Evolutionary conservation across 2,113 vertebrate species (phyloP).

Genomic region (Ceratotherium simum): DNA sequence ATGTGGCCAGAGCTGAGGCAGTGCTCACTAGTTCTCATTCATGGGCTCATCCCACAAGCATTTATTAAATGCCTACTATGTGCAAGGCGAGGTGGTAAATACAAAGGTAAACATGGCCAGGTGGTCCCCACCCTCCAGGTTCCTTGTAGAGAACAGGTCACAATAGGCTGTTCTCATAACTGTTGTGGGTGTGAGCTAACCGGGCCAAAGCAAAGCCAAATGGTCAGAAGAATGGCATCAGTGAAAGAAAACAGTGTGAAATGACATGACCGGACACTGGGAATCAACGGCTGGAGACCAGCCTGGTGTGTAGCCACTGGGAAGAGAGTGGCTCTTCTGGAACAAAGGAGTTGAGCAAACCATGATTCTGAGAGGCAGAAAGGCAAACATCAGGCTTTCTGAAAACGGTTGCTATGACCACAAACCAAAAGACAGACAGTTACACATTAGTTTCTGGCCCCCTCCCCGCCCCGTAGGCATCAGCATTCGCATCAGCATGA

Average conservation of each 20-base stretch:
- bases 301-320: background rate
- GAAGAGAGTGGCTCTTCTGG: background rate
- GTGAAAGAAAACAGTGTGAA: background rate
- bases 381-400: conserved; percentile 3
- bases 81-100: background rate
- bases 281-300: background rate
- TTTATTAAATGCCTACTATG: background rate
- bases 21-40: background rate
- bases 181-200: background rate
- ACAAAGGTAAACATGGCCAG: background rate
- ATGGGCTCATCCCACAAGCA: background rate
- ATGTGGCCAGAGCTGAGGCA: background rate
- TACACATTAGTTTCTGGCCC: background rate
- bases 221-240: background rate
- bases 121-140: background rate
- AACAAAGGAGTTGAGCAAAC: conserved; percentile 23
- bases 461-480: background rate
- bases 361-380: background rate
- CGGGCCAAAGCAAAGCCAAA: background rate
- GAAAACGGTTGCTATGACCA: background rate
- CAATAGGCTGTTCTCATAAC: fast-evolving
- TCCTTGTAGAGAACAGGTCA: background rate
- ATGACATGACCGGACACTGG: background rate
- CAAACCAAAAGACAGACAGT: background rate
- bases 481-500: background rate